Evolutionary conservation across 2,888 invertebrate genomes (phyloP), one percentile per base, ranked within the genome.

Genomic region (Drosophila nr. perissopoda): DNA sequence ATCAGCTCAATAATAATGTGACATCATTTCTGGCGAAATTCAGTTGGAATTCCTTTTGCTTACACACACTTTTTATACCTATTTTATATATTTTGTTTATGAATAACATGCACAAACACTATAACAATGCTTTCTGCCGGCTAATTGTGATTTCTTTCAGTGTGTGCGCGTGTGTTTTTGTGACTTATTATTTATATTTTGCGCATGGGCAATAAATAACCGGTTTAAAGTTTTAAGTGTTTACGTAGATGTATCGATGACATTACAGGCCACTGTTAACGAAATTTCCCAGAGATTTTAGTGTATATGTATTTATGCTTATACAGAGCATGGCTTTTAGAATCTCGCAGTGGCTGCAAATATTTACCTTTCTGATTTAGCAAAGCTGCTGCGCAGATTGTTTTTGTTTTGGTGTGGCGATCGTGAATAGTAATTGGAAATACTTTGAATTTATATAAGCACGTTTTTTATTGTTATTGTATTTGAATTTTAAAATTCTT

Each of bases 341-440:
- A 52, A 68, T 67, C 42, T 45, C 10, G 4, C 31, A 6, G 27
- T n/a, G 38, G 18, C 36, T 61, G 49, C 58, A 51, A 62, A 53
- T 67, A 68, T 71, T 77, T 68, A 80, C 78, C 81, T 76, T 70
- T 66, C 27, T 25, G 57, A 53, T 54, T 60, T 60, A 52, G 49
- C 36, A 72, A 77, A 69, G 51, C 69, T 78, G 82, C 88, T 85
- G 90, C 84, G 84, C 69, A 87, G 75, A 76, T 78, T 68, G 66
- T 71, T 61, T 59, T 38, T 29, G 38, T 16, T 36, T 25, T 25
- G 11, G 1, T 51, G 29, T 27, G 52, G 38, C 33, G 45, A 69
- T 69, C 53, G 57, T 33, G 42, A 58, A 42, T 31, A n/a, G 53
- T 48, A 54, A 54, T 48, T n/a, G 48, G 25, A 21, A 49, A n/a